Evolutionary conservation across 2,113 vertebrate genomes (phyloP).

Genomic region (Typhlomys cinereus): DNA sequence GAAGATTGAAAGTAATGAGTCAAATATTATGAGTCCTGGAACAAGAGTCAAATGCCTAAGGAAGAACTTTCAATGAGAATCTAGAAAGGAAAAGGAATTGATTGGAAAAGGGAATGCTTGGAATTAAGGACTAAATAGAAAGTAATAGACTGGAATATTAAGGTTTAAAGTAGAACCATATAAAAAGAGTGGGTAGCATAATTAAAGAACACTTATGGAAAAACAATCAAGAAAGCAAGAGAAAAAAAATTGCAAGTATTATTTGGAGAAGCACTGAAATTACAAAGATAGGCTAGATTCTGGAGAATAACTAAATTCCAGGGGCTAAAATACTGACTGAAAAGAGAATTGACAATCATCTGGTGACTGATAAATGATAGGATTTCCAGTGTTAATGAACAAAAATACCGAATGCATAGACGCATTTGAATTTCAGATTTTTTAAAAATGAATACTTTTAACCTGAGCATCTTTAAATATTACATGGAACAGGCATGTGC

Average conservation of each 20-base stretch:
- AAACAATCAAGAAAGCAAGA: not conserved
- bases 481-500: not conserved
- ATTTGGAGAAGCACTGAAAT: not conserved
- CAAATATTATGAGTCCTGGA: too few species aligned
- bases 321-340: not conserved
- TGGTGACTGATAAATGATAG: not conserved
- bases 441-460: conserved; percentile 19
- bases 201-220: not conserved
- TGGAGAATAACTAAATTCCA: not conserved
- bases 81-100: not conserved
- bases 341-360: not conserved
- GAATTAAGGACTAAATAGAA: not conserved
- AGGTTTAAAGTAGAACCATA: not conserved
- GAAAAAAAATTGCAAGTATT: not conserved
- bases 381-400: not conserved
- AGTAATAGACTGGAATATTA: not conserved
- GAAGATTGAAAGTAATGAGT: too few species aligned
- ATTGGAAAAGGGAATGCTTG: not conserved
- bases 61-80: not conserved
- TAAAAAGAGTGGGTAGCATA: not conserved
- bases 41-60: not conserved
- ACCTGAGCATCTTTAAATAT: not conserved
- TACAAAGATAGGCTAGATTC: not conserved
- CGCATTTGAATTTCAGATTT: conserved; percentile 50
- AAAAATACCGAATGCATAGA: not conserved